Percentiles rank a stretch among this genome's conserved stretches.
Evolutionary conservation across 2,797 vertebrate species (phyloP).

Genomic region (Cryptoprocta ferox): DNA sequence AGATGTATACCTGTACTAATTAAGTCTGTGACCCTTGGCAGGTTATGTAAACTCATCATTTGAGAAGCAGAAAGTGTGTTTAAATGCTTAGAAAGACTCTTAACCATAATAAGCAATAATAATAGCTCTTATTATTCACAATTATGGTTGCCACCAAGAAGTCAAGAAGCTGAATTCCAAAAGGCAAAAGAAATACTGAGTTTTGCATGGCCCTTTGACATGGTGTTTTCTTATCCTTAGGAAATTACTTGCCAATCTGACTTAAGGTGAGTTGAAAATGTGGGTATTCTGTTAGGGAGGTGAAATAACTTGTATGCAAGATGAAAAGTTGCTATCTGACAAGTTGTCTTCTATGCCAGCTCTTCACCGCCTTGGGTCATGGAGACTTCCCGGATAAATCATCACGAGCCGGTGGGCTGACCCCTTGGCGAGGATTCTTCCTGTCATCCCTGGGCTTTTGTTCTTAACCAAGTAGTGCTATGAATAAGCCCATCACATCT

Average conservation of each 20-base stretch:
- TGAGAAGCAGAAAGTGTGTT: slow-evolving; percentile 1
- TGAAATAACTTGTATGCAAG: neutral
- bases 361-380: neutral
- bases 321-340: neutral
- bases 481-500: neutral
- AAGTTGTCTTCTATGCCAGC: neutral
- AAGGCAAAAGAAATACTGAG: neutral
- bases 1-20: neutral
- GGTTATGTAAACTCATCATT: neutral
- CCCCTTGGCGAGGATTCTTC: neutral
- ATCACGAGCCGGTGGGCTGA: neutral
- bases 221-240: neutral
- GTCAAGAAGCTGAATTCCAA: neutral
- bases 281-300: neutral
- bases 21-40: neutral
- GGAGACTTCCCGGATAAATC: neutral
- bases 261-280: neutral
- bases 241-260: neutral
- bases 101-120: neutral
- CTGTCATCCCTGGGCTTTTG: neutral
- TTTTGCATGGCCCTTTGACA: neutral
- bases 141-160: neutral
- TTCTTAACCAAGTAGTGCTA: neutral
- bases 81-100: neutral
- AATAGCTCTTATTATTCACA: neutral